Evolutionary conservation across 2,797 vertebrate genomes (phyloP).

Genomic region (Discoglossus pictus): DNA sequence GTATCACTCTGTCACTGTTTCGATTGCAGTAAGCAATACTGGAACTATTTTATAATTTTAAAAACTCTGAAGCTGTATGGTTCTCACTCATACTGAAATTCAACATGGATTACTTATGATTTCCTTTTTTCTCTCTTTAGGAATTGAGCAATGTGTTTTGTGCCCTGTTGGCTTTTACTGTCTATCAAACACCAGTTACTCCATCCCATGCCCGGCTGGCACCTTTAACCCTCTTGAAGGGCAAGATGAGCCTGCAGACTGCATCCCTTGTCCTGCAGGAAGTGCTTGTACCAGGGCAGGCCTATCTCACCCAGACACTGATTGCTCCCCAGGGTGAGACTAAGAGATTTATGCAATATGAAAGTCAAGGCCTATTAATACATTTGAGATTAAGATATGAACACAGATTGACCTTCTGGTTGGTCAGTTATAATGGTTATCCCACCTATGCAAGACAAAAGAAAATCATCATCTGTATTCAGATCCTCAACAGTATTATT

Average conservation of each 20-base stretch:
- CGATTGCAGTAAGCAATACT: too few relatives aligned
- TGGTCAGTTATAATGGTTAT: too few relatives aligned
- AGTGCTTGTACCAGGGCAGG: constrained; percentile 84
- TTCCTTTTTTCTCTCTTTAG: constrained; percentile 56
- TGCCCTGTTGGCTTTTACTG: constrained; percentile 85
- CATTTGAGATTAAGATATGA: not conserved
- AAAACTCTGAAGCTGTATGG: too few relatives aligned
- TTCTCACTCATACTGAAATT: too few relatives aligned
- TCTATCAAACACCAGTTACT: constrained; percentile 71
- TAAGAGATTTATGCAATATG: too few relatives aligned
- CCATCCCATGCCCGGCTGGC: constrained; percentile 76
- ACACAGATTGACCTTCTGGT: not conserved
- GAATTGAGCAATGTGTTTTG: constrained; percentile 75
- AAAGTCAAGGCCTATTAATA: too few relatives aligned
- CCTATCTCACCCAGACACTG: constrained; percentile 74
- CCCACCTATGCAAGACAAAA: too few relatives aligned
- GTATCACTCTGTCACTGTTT: too few relatives aligned
- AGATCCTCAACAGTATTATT: too few relatives aligned
- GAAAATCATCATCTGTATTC: too few relatives aligned
- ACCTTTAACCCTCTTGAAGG: constrained; percentile 79
- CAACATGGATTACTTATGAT: too few relatives aligned
- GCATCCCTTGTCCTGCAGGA: constrained; percentile 77
- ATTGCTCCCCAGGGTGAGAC: constrained; percentile 81
- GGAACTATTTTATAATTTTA: too few relatives aligned
- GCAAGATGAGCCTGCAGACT: constrained; percentile 77